phyloP scores from a whole-genome alignment of 2,888 invertebrate species.

The Yponomeuta malinellus region DNA sequence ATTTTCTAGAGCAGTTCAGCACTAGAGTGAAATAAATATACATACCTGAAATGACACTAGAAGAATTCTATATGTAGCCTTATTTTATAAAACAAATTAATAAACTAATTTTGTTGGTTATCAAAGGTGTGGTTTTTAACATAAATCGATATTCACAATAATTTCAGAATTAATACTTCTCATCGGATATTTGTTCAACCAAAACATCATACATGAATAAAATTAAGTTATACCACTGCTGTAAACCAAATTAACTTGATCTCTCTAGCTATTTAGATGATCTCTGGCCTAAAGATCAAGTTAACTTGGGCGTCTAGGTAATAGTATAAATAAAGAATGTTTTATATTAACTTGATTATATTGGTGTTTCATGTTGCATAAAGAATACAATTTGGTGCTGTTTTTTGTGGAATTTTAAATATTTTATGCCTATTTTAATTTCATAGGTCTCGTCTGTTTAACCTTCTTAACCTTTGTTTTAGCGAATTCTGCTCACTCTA shows the following conservation, averaged over 20 bases:
- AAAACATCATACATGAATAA: background rate
- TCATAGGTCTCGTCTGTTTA: background rate
- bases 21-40: background rate
- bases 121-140: too few relatives aligned
- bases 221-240: background rate
- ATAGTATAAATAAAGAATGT: background rate
- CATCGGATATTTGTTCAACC: background rate
- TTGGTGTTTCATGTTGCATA: conserved; percentile 7
- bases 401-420: background rate
- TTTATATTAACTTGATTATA: background rate
- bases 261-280: background rate
- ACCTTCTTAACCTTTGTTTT: too few relatives aligned
- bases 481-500: too few relatives aligned
- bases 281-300: background rate
- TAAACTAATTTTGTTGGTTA: too few relatives aligned
- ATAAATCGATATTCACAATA: too few relatives aligned
- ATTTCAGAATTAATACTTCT: too few relatives aligned
- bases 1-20: background rate
- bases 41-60: too few relatives aligned
- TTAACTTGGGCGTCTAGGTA: background rate
- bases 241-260: background rate
- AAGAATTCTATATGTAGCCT: too few relatives aligned
- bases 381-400: conserved; percentile 12
- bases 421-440: background rate
- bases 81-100: too few relatives aligned